A percentile compares a stretch with the other conserved stretches of the same genome.
phyloP scores from a whole-genome alignment of 2,797 vertebrate genomes.

The Phrynocephalus forsythii region DNA sequence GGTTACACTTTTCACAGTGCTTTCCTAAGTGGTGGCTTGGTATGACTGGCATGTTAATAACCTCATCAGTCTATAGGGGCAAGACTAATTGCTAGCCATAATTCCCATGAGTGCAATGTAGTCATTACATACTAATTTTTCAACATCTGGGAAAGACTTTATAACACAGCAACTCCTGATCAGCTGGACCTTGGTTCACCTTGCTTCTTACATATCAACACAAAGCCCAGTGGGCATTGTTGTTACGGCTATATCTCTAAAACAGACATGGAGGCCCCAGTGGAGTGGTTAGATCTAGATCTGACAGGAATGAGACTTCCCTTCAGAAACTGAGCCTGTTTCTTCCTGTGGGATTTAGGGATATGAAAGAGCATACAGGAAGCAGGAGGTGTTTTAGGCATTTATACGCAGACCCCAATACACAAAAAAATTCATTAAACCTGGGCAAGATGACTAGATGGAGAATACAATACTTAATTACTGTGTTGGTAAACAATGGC shows the following conservation, averaged over 20 bases:
- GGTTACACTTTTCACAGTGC: not conserved
- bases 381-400: not conserved
- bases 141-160: constrained; percentile 71
- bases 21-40: constrained; percentile 24
- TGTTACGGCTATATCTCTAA: constrained; percentile 28
- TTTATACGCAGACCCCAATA: not conserved
- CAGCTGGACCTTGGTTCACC: constrained; percentile 67
- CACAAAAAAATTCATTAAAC: not conserved
- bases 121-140: constrained; percentile 55
- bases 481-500: not conserved
- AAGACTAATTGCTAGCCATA: constrained; percentile 61
- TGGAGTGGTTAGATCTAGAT: not conserved
- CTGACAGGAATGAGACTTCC: constrained; percentile 7
- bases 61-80: constrained; percentile 33
- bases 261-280: constrained; percentile 30
- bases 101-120: constrained; percentile 65
- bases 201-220: constrained; percentile 52
- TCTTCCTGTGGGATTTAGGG: constrained; percentile 6
- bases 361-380: not conserved
- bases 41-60: constrained; percentile 68
- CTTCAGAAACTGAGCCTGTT: constrained; percentile 14
- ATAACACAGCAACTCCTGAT: constrained; percentile 59
- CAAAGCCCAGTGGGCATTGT: constrained; percentile 33
- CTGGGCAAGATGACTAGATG: not conserved
- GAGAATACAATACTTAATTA: too few relatives aligned